Conservation (phyloP, 1,140 invertebrate genomes). For the Danaus melanippus region DNA sequence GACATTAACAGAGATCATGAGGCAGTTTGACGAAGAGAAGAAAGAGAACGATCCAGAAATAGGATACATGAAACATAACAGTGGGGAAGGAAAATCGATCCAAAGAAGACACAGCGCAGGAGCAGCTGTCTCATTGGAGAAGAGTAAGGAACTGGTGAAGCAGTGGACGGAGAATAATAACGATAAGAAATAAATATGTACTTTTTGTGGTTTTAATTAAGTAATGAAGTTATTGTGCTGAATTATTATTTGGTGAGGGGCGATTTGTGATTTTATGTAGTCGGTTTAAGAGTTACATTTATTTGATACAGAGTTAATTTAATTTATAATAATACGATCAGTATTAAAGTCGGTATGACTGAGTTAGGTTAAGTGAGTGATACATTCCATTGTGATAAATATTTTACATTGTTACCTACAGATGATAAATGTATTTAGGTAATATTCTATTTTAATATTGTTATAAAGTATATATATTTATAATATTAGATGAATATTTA, state of each 20-base stretch:
- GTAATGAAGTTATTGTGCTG: too few relatives aligned
- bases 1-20: constrained; percentile 84
- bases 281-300: too few relatives aligned
- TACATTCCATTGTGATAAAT: constrained; percentile 38
- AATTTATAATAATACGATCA: constrained; percentile 1
- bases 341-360: constrained; percentile 4
- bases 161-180: constrained; percentile 31
- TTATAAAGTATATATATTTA: too few relatives aligned
- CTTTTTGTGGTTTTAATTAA: too few relatives aligned
- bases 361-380: constrained; percentile 15
- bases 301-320: too few relatives aligned
- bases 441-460: too few relatives aligned
- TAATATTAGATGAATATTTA: too few relatives aligned
- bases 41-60: constrained; percentile 52
- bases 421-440: too few relatives aligned
- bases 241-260: too few relatives aligned
- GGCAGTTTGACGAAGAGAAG: constrained; percentile 71
- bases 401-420: too few relatives aligned
- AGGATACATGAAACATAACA: constrained; percentile 31
- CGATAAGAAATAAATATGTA: neutral
- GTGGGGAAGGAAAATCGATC: constrained; percentile 34
- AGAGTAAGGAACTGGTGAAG: constrained; percentile 35
- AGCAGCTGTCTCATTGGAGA: constrained; percentile 48
- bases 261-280: too few relatives aligned
- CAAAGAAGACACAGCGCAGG: constrained; percentile 57